Conservation (phyloP, 2,797 vertebrate genomes). For the Australoheros facetus region DNA sequence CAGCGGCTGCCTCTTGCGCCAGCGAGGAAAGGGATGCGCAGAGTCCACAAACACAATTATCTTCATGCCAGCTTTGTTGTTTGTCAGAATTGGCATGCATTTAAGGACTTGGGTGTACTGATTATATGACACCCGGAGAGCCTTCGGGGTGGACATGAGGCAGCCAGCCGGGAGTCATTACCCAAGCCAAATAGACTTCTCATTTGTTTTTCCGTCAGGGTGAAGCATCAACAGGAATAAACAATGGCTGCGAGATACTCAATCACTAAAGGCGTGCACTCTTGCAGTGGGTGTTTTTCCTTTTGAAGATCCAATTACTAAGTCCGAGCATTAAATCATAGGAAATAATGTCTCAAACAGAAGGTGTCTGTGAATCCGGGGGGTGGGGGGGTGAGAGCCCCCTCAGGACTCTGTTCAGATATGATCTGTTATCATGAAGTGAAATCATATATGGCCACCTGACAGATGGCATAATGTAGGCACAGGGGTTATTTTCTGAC, state of each 20-base stretch:
- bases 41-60: conserved; percentile 73
- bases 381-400: background rate
- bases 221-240: conserved; percentile 61
- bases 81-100: conserved; percentile 68
- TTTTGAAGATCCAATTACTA: conserved; percentile 59
- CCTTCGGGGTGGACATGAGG: conserved; percentile 69
- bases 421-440: conserved; percentile 43
- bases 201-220: conserved; percentile 67
- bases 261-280: conserved; percentile 41
- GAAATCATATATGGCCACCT: conserved; percentile 69
- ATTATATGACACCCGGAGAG: conserved; percentile 75
- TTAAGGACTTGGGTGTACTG: conserved; percentile 69
- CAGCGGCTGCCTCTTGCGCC: conserved; percentile 55
- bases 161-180: conserved; percentile 73
- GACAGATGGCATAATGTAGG: conserved; percentile 83
- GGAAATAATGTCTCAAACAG: conserved; percentile 21
- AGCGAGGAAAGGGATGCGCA: conserved; percentile 54
- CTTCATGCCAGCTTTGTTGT: conserved; percentile 73
- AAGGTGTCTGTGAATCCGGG: conserved; percentile 13
- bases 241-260: conserved; percentile 58
- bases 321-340: conserved; percentile 27
- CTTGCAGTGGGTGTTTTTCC: conserved; percentile 14
- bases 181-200: conserved; percentile 72
- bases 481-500: conserved; percentile 79
- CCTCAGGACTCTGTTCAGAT: conserved; percentile 43